Base-by-base conservation (phyloP, 2,888 invertebrate genomes). In the Tromatobia lineatoria region DNA sequence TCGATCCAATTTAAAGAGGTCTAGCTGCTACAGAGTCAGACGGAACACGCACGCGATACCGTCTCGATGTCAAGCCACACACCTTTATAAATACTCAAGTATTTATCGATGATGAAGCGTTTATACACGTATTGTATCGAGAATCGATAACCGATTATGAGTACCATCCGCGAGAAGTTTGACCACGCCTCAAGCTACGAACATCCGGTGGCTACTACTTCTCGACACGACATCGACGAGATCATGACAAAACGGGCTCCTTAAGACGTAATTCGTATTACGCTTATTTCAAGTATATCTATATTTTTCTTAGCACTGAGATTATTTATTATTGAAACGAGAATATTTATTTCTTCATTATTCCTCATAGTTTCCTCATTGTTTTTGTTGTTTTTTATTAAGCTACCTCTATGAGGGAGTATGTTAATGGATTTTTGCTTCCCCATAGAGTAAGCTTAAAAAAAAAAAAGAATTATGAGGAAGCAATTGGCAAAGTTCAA, bases 101-200 rank as follows among this genome's bases (percentile, higher is more conserved):
- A 61, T 70, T 78, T 70, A 78, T 70, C 23, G 77, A 34, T 59
- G 45, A 69, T 7, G 61, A 13, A 20, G 45, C 47, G 42, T 70
- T 3, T 34, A 42, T 47, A 13, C 38, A 57, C 13, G 54, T 34
- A 23, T 38, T 50, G 64, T 80, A 86, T 86, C 78, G 85, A 74
- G 66, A 85, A 86, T 86, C 86, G 80, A 85, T 85, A 86, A 75
- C 80, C 84, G 82, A 86, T 82, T 82, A 76, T 84, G 80, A 18
- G 52, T 47, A 67, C 67, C 6, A n/a, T 29, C 18, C 34, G 23
- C 74, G 20, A 11, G 4, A 64, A 38, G 74, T 61, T 74, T 50
- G 61, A 34, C 45, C 61, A 61, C 74, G 34, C 74, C 74, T 59
- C n/a, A 13, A 20, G 34, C 54, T 71, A 29, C 69, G 7, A 71